Conservation (phyloP, 2,797 vertebrate genomes). For the Myripristis jacobus region DNA sequence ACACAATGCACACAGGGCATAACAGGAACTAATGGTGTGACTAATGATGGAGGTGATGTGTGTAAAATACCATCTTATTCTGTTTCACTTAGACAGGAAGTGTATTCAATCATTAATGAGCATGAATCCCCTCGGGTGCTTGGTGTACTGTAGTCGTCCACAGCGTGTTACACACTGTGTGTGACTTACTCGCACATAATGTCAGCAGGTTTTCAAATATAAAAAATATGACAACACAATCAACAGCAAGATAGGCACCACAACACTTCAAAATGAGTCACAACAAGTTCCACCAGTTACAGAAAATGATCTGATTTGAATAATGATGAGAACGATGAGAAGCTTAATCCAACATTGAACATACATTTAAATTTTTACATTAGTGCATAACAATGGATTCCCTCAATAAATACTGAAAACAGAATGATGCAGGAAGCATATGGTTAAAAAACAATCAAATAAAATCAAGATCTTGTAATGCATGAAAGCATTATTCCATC, state of each 20-base stretch:
- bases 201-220: conserved; percentile 6
- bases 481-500: not conserved
- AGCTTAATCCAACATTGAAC: not conserved
- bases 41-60: not conserved
- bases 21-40: not conserved
- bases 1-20: not conserved
- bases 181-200: not conserved
- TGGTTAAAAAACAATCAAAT: not conserved
- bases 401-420: not conserved
- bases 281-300: conserved; percentile 6
- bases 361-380: conserved; percentile 11
- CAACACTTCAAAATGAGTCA: conserved; percentile 1
- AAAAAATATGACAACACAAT: conserved; percentile 28
- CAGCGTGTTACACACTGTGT: not conserved
- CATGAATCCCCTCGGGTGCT: conserved; percentile 11
- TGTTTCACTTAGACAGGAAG: not conserved
- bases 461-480: not conserved
- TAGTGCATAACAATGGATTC: not conserved
- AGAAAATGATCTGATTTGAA: not conserved
- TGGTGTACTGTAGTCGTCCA: conserved; percentile 27
- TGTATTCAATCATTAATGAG: not conserved
- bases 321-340: not conserved
- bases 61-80: not conserved
- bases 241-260: not conserved
- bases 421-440: not conserved